These are phyloP conservation scores for Plagiodera versicolora DNA, from an alignment of 2,888 invertebrate species.

Conservation along the genomic window DNA sequence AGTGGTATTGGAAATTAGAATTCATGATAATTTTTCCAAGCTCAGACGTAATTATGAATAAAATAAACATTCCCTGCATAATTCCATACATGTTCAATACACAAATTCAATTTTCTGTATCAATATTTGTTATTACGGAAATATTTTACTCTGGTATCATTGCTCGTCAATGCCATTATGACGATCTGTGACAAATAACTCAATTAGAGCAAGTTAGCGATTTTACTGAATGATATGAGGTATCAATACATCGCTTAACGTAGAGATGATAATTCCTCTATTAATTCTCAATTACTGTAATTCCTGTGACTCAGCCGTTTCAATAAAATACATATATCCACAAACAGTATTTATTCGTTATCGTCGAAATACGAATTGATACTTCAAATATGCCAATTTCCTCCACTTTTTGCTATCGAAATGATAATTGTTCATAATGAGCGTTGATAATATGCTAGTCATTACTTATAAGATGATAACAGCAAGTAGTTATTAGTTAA, in stretches of 20 bases:
- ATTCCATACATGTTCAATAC: no score
- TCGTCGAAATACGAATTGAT: neutral
- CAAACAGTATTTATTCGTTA: neutral
- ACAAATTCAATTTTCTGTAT: no score
- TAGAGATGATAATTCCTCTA: slow-evolving; percentile 4
- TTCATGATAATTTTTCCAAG: no score
- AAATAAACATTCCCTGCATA: no score
- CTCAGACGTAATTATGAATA: no score
- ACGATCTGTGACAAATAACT: slow-evolving; percentile 9
- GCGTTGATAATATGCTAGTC: neutral
- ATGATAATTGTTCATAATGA: neutral
- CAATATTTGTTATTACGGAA: neutral
- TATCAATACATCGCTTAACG: neutral
- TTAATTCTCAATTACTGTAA: neutral
- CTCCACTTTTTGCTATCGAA: neutral
- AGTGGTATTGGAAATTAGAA: no score
- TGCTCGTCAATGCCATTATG: neutral
- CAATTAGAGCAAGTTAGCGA: slow-evolving; percentile 8
- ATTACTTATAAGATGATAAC: neutral
- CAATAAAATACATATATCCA: neutral
- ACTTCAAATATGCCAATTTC: neutral
- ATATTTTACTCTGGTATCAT: neutral
- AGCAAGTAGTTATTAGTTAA: no score
- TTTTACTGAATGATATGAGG: neutral
- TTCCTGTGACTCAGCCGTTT: neutral